Evolutionary conservation across 1,140 invertebrate species (phyloP).

Genomic region (Orussus abietinus): DNA sequence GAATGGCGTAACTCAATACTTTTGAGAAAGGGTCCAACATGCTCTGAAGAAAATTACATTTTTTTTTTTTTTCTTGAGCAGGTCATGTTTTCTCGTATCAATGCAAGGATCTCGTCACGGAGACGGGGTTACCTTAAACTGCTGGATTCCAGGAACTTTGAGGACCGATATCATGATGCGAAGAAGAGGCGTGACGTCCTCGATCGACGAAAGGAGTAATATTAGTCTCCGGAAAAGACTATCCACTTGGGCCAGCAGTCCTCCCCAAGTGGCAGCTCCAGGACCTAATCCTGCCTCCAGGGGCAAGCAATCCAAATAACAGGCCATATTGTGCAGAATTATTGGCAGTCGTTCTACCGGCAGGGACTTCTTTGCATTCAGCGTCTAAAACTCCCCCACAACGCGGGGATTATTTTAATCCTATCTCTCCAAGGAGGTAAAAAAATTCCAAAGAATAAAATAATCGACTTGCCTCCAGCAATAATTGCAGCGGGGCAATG

Average conservation of each 20-base stretch:
- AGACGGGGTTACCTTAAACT: slow-evolving; percentile 64
- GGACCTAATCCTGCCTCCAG: slow-evolving; percentile 74
- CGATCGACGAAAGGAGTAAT: slow-evolving; percentile 68
- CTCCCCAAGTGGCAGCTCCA: slow-evolving; percentile 67
- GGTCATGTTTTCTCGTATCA: slow-evolving; percentile 4
- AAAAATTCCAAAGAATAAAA: slow-evolving; percentile 18
- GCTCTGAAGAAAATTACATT: slow-evolving; percentile 57
- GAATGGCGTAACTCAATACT: slow-evolving; percentile 84
- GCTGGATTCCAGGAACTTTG: slow-evolving; percentile 76
- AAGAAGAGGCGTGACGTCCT: slow-evolving; percentile 73
- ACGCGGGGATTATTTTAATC: slow-evolving; percentile 15
- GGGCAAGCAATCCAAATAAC: slow-evolving; percentile 88
- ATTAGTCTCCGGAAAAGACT: slow-evolving; percentile 78
- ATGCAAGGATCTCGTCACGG: slow-evolving; percentile 2
- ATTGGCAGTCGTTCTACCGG: slow-evolving; percentile 70
- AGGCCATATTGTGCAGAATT: slow-evolving; percentile 85
- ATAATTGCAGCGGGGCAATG: slow-evolving; percentile 84
- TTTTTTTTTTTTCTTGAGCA: too few species aligned
- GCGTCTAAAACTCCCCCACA: slow-evolving; percentile 61
- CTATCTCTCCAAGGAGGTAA: slow-evolving; percentile 6
- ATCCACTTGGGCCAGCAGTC: slow-evolving; percentile 78
- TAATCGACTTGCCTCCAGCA: slow-evolving; percentile 71
- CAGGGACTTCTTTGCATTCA: slow-evolving; percentile 86
- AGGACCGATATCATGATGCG: slow-evolving; percentile 83
- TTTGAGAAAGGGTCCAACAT: slow-evolving; percentile 96